Evolutionary conservation across 35 echinoderm and acorn worm genomes (phyloP), one percentile per base, ranked within the genome.

Genomic region (Heliocidaris tuberculata): DNA sequence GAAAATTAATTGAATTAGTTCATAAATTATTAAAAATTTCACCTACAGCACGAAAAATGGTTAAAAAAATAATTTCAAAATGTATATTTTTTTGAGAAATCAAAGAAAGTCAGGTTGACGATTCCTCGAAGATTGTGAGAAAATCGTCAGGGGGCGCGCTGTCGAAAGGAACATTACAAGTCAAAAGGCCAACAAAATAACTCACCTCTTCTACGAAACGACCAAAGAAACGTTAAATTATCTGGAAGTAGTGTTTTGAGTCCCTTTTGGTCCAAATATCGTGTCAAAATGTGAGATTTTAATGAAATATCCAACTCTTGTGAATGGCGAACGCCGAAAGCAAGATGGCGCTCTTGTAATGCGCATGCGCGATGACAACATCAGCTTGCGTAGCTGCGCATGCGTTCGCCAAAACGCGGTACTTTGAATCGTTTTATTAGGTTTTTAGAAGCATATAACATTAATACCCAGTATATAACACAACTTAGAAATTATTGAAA

Each of bases 261-360:
- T 27, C 19, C 21, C 27, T n/a, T 78, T 78, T 78, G 19, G 65
- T n/a, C 7, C 65, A 78, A 78, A 48, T 11, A 89, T 89, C 32
- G 31, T 29, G 87, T 48, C 47, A 95, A 86, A 47, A 86, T 95
- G 8, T 31, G 94, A 86, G 0, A 19, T 96, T 96, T 96, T 13
- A 49, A 65, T 88, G 93, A 11, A 94, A 96, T 94, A 94, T 88
- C 56, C 47, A 48, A 30, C 11, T 19, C 16, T 11, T 29, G 59
- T 88, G 85, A 94, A 96, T 96, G 95, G 95, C 95, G 86, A 85
- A 88, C 85, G 50, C 94, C 21, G 31, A 93, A 56, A 96, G 95
- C 95, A 96, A 96, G 95, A 96, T 96, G 95, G 95, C 95, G 95
- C 95, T 94, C 27, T 96, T 86, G 9, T 32, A 94, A 61, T 96